Evolutionary conservation across 2,888 invertebrate genomes (phyloP), one percentile per base, ranked within the genome.

Genomic region (Sphaerophoria rueppellii): DNA sequence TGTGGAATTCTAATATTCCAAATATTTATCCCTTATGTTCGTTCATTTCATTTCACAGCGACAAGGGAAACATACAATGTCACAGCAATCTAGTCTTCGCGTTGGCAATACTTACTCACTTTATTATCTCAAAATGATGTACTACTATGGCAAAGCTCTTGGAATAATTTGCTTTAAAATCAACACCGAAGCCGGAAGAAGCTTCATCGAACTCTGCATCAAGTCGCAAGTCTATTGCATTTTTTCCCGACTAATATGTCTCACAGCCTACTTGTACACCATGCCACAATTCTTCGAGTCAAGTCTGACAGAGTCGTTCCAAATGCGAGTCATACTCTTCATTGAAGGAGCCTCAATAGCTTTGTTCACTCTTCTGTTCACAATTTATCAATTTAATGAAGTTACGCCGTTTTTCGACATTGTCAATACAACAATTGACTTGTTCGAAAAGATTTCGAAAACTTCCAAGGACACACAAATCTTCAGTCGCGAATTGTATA

Each of bases 91-190:
- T 16, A 35, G 34, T 48, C 73, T 61, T n/a, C n/a, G n/a, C n/a
- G n/a, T n/a, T 6, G 32, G 11, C 7, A 74, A 70, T 46, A 32
- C 7, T 5, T 32, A 34, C 4, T 63, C 58, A 0, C 37, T 58
- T 7, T n/a, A 69, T 7, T 73, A n/a, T 0, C 61, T 82, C 0
- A 82, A 70, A 48, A 14, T 78, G 0, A 65, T 82, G 69, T 78
- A 82, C 58, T 78, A 78, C 34, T 82, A 74, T 52, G 73, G 69
- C 6, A 82, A 70, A 43, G 16, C 74, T 6, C 70, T 82, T 12
- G 82, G 82, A 40, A 54, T 82, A 54, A 70, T 65, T 37, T 70
- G 61, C n/a, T 82, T 82, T 7, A 37, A 55, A 35, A 63, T 82
- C 2, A 52, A 43, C 60, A 1, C 6, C 57, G 4, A n/a, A 12